Base-by-base conservation (phyloP, 2,113 vertebrate genomes). In the Dendrocopos noguchii region DNA sequence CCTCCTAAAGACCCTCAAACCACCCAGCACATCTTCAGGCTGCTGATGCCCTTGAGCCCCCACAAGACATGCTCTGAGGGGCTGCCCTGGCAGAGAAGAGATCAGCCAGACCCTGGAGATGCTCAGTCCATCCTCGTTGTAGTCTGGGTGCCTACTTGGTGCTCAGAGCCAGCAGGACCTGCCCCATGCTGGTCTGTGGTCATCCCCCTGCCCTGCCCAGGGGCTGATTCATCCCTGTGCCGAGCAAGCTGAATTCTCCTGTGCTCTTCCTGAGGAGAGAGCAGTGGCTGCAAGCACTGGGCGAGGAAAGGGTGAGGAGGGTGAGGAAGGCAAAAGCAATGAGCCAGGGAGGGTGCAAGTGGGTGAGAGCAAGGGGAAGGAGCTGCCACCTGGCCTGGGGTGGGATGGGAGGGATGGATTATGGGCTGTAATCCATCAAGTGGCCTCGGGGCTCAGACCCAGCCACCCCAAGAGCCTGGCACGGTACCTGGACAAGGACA, bases 401-500 rank as follows among this genome's bases (percentile, higher is more conserved):
- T 50, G 56, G 74, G 60, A 13, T 57, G 83, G 46, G 44, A 87
- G 53, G 39, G 72, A 93, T 72, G 81, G 87, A 80, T 94, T 76
- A 55, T 1, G 2, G 72, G 7, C 28, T 82, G 85, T 39, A 87
- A 95, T 90, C 87, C 90, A 95, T 89, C 8, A 1, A 70, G 47
- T 0, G 9, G 56, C n/a, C 17, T 10, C 2, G 1, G 77, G 70
- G 65, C 70, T 88, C 17, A 1, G 80, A 77, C 27, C 18, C 33
- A 34, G 80, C 36, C n/a, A 55, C 78, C 31, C 75, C 36, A 1
- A 75, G 66, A 78, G 60, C 81, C 71, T 91, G 4, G 1, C 80
- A 95, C 6, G 2, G 83, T 90, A 94, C 92, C 95, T 95, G 91
- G 70, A 70, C 75, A 90, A 77, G 94, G 59, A 92, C 76, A 94